Evolutionary conservation across 2,888 invertebrate species (phyloP), one percentile per base, ranked within the genome.

Genomic region (Euplexia lucipara): DNA sequence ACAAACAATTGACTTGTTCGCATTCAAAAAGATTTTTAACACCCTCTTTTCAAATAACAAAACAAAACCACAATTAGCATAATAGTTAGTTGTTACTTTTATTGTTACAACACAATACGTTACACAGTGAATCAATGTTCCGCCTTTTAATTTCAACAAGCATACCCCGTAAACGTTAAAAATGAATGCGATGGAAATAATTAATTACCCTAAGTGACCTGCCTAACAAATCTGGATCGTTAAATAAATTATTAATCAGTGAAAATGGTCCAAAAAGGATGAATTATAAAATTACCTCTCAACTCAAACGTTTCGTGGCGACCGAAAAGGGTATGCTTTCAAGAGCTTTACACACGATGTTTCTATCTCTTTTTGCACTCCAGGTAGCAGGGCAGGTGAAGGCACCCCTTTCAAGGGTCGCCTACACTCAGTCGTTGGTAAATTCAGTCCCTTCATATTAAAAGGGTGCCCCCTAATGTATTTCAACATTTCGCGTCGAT

Each of bases 1-100:
- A 87, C 94, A 95, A 95, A 95, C 95, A 94, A 94, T 95, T 89
- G 86, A 85, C 81, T 69, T 51, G 85, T 84, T 85, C 85, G 76
- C 73, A 88, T 88, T 88, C 79, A 85, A 78, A 73, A 68, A 75
- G 76, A 70, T 77, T 78, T 79, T 68, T 64, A 65, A 88, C 92
- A 84, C 94, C 92, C 88, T 90, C 83, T 86, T 90, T 86, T 79
- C 54, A 71, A 73, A 78, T 83, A 92, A 94, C 93, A 93, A 95
- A 94, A 92, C 91, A 91, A 92, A 95, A 95, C 95, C 95, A 95
- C 95, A 95, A 95, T 95, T 95, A 95, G 95, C 95, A 92, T 95
- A 95, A 93, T 91, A 86, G 90, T 87, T 90, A 89, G 85, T 91
- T 91, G 82, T 81, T 81, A 81, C 71, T 57, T 78, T 71, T 71